A percentile compares a stretch with the other conserved stretches of the same genome.
phyloP scores from a whole-genome alignment of 2,888 invertebrate genomes.

The Scaptodrosophila latifasciaeformis region DNA sequence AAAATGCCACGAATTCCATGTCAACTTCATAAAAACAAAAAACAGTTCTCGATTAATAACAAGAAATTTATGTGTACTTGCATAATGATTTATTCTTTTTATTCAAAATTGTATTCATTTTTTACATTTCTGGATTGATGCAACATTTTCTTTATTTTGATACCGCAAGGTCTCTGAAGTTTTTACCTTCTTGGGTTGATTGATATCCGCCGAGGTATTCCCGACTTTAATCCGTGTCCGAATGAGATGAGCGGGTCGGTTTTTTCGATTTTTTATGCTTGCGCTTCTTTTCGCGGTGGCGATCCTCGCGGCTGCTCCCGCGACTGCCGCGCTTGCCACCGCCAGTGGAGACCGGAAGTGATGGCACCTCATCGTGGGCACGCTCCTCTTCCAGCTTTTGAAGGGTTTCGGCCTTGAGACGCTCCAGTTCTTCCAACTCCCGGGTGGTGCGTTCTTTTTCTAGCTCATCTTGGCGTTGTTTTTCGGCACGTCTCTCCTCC shows the following conservation, averaged over 20 bases:
- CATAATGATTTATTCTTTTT: too few relatives aligned
- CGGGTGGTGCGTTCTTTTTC: constrained; percentile 72
- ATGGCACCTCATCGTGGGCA: constrained; percentile 12
- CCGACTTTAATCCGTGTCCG: constrained; percentile 52
- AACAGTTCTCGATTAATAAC: too few relatives aligned
- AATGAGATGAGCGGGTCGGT: constrained; percentile 61
- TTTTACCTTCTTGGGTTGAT: too few relatives aligned
- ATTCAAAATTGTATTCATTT: too few relatives aligned
- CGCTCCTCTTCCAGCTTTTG: constrained; percentile 71
- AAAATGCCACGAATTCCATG: too few relatives aligned
- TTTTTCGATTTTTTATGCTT: constrained; percentile 73
- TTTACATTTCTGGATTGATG: too few relatives aligned
- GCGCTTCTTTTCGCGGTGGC: constrained; percentile 60
- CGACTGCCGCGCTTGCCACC: constrained; percentile 35
- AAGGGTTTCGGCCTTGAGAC: constrained; percentile 72
- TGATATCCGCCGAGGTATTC: background rate
- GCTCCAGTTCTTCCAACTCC: constrained; percentile 72
- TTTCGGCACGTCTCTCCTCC: constrained; percentile 77
- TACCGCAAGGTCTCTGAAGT: too few relatives aligned
- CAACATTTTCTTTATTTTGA: too few relatives aligned
- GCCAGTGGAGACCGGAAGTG: background rate
- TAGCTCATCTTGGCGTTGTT: constrained; percentile 70
- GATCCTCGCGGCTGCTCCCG: constrained; percentile 38
- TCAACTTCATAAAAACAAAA: too few relatives aligned
- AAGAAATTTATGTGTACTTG: too few relatives aligned